Percentiles rank a stretch among this genome's conserved stretches.
phyloP scores from a whole-genome alignment of 2,888 invertebrate genomes.

The Parnassius orleans region DNA sequence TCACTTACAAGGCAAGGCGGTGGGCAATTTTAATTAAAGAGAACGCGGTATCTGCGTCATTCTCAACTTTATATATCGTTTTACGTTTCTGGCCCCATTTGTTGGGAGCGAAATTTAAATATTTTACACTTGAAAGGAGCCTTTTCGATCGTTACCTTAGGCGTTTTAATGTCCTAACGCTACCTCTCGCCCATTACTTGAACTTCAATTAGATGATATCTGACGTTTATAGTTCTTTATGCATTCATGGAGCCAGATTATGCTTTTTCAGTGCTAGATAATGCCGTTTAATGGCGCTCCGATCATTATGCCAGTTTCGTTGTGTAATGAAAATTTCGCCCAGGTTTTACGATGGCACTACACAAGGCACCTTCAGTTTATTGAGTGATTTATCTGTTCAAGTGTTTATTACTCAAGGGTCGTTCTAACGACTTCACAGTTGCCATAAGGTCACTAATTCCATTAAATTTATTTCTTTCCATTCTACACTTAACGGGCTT shows the following conservation, averaged over 20 bases:
- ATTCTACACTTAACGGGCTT: neutral
- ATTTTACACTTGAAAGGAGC: constrained; percentile 65
- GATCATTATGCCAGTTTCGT: constrained; percentile 69
- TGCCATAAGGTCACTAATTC: constrained; percentile 10
- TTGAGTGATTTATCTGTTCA: constrained; percentile 49
- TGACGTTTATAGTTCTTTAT: constrained; percentile 79
- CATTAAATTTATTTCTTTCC: constrained; percentile 15
- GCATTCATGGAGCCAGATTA: constrained; percentile 73
- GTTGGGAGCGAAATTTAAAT: constrained; percentile 67
- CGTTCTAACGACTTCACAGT: constrained; percentile 16
- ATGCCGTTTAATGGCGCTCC: constrained; percentile 70
- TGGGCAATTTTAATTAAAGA: constrained; percentile 60
- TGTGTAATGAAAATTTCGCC: constrained; percentile 72
- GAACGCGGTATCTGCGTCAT: constrained; percentile 39
- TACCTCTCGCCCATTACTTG: constrained; percentile 55
- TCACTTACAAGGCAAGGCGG: constrained; percentile 38
- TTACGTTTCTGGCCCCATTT: constrained; percentile 47
- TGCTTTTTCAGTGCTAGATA: constrained; percentile 67
- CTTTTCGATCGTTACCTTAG: constrained; percentile 64
- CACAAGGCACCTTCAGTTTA: constrained; percentile 42
- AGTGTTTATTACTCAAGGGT: constrained; percentile 44
- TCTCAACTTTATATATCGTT: constrained; percentile 38
- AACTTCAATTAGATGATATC: constrained; percentile 79
- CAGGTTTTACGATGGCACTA: constrained; percentile 60
- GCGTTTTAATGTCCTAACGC: constrained; percentile 61